Percentiles rank a stretch among this genome's conserved stretches.
These are phyloP conservation scores for Omphaloscelis lunosa DNA, from an alignment of 2,888 invertebrate genomes.

Conservation along the genomic window DNA sequence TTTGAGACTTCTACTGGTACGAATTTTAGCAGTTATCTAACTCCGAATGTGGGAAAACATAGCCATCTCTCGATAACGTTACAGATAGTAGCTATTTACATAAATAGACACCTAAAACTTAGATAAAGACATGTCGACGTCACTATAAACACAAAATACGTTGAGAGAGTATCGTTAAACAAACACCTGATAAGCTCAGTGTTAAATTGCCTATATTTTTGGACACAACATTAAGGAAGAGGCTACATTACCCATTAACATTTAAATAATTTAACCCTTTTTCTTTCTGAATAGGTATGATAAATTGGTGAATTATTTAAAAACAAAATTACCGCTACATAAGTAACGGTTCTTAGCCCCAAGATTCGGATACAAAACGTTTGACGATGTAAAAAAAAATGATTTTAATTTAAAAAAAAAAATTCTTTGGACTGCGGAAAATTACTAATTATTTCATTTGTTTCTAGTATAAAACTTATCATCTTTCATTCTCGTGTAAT, in stretches of 20 bases:
- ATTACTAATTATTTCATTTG: neutral
- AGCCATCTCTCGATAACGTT: neutral
- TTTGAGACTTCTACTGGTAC: neutral
- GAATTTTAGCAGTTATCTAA: constrained; percentile 7
- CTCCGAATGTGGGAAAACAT: neutral
- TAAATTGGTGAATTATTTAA: neutral
- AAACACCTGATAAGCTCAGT: constrained; percentile 32
- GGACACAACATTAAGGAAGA: neutral
- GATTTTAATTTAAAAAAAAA: no score
- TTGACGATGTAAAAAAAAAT: neutral
- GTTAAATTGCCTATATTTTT: constrained; percentile 27
- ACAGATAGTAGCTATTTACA: neutral
- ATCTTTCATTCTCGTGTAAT: neutral
- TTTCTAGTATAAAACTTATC: neutral
- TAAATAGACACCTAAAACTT: neutral
- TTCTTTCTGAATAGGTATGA: neutral
- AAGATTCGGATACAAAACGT: neutral
- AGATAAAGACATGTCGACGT: constrained; percentile 26
- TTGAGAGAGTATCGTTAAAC: constrained; percentile 26
- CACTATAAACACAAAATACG: constrained; percentile 39
- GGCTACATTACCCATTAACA: neutral
- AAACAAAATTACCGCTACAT: neutral
- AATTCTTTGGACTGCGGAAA: neutral
- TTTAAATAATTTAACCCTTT: constrained; percentile 1
- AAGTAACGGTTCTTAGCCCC: neutral